These are phyloP conservation scores for Dascyllus trimaculatus DNA, from an alignment of 2,113 vertebrate species.

Conservation along the genomic window DNA sequence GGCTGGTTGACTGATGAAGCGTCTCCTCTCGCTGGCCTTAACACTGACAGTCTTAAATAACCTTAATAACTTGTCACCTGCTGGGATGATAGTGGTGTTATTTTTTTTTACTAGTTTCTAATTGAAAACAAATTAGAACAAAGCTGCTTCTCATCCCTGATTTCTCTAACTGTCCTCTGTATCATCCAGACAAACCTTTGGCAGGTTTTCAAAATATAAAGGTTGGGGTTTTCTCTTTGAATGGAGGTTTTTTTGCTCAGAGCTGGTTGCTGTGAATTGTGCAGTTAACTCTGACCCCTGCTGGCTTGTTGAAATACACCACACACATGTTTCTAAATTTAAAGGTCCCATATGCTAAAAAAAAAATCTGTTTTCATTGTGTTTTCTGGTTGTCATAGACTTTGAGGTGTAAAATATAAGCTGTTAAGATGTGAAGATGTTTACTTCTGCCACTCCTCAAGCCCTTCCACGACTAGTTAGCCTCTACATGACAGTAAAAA, in stretches of 20 bases:
- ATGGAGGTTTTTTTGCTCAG: constrained; percentile 46
- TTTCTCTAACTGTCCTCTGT: background rate
- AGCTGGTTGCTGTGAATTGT: constrained; percentile 56
- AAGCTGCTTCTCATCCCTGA: constrained; percentile 1
- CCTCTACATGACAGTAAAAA: too few relatives aligned
- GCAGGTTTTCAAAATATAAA: constrained; percentile 72
- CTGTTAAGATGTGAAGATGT: too few relatives aligned
- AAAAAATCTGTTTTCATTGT: too few relatives aligned
- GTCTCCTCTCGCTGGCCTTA: background rate
- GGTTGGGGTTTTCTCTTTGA: constrained; percentile 67
- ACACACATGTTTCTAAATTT: background rate
- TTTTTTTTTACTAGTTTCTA: background rate
- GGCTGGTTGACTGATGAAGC: constrained; percentile 10
- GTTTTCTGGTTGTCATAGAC: too few relatives aligned
- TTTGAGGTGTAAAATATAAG: too few relatives aligned
- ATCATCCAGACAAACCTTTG: constrained; percentile 44
- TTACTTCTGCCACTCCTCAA: too few relatives aligned
- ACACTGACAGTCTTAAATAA: constrained; percentile 7
- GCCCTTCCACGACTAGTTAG: too few relatives aligned
- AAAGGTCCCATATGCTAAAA: too few relatives aligned
- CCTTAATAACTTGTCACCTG: background rate
- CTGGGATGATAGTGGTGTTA: background rate
- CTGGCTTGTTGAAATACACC: constrained; percentile 17
- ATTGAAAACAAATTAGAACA: constrained; percentile 5
- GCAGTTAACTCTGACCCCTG: constrained; percentile 57